Evolutionary conservation across 2,888 invertebrate species (phyloP).

Genomic region (Orthosia cruda): DNA sequence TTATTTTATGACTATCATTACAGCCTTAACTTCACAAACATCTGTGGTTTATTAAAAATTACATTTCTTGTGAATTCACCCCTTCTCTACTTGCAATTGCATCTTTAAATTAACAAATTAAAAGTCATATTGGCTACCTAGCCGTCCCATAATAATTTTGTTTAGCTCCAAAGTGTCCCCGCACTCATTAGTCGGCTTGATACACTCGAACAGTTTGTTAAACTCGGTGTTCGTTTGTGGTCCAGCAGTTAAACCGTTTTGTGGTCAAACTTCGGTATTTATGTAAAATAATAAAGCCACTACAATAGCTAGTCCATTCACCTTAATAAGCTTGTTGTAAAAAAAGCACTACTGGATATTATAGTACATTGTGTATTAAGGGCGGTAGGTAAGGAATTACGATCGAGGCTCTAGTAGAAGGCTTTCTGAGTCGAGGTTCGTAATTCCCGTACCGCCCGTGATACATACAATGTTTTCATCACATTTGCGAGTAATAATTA

Average conservation of each 20-base stretch:
- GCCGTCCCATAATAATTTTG: constrained; percentile 38
- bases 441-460: too few species aligned
- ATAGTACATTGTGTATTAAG: too few species aligned
- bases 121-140: not conserved
- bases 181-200: constrained; percentile 47
- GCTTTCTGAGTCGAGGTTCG: too few species aligned
- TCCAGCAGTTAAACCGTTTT: constrained; percentile 46
- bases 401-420: too few species aligned
- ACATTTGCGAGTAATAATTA: too few species aligned
- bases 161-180: constrained; percentile 40
- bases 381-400: too few species aligned
- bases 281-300: constrained; percentile 52
- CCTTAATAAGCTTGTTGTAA: not conserved
- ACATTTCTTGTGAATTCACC: not conserved
- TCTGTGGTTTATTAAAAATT: too few species aligned
- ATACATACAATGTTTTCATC: too few species aligned
- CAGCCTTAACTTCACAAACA: too few species aligned
- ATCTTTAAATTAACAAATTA: not conserved
- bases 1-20: too few species aligned
- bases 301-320: constrained; percentile 5
- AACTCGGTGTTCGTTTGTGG: constrained; percentile 46
- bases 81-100: not conserved
- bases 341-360: too few species aligned
- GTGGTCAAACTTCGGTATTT: constrained; percentile 55
- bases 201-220: constrained; percentile 56